A percentile compares a stretch with the other conserved stretches of the same genome.
Conservation (phyloP, 2,797 vertebrate genomes). For the Austrolebias charrua region DNA sequence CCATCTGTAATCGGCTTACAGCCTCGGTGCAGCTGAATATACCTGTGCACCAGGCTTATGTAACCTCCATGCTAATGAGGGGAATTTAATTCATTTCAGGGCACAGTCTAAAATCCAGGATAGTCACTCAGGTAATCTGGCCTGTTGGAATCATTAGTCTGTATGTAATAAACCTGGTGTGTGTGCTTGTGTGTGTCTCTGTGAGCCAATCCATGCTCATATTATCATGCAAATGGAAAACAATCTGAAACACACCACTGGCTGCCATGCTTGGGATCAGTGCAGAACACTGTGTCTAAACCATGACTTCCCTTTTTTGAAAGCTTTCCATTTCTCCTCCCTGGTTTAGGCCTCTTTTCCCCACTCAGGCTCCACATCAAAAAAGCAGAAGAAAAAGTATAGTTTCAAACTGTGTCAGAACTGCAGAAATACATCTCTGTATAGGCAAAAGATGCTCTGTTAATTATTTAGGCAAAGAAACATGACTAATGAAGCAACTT, state of each 20-base stretch:
- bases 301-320: constrained; percentile 28
- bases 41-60: constrained; percentile 62
- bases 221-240: constrained; percentile 77
- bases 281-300: constrained; percentile 67
- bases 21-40: constrained; percentile 68
- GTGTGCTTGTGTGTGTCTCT: constrained; percentile 18
- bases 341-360: constrained; percentile 23
- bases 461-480: constrained; percentile 71
- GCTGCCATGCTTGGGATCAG: constrained; percentile 64
- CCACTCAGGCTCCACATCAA: constrained; percentile 37
- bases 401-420: constrained; percentile 3
- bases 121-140: constrained; percentile 64
- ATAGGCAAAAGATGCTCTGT: constrained; percentile 40
- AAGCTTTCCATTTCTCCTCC: constrained; percentile 35
- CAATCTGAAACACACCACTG: constrained; percentile 69
- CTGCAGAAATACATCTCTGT: constrained; percentile 35
- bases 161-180: constrained; percentile 49
- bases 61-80: constrained; percentile 61
- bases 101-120: constrained; percentile 55
- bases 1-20: constrained; percentile 74
- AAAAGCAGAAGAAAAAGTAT: constrained; percentile 35
- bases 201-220: constrained; percentile 49
- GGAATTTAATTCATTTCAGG: constrained; percentile 60
- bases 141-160: constrained; percentile 49
- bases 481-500: constrained; percentile 75